Evolutionary conservation across 1,140 invertebrate genomes (phyloP).

Genomic region (Triops cancriformis): DNA sequence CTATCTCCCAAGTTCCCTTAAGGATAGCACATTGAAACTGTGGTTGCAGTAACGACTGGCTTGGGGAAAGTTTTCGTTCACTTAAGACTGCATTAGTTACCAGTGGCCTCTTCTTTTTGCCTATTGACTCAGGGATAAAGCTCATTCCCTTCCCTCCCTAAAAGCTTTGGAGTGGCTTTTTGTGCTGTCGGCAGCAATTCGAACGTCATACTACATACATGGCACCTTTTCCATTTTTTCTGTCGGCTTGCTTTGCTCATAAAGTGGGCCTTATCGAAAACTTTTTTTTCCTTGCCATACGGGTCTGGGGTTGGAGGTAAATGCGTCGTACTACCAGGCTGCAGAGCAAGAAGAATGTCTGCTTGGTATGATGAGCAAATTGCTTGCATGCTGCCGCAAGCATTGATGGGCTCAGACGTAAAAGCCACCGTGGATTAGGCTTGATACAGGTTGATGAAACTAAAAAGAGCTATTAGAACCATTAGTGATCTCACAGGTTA

Average conservation of each 20-base stretch:
- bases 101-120: constrained; percentile 4
- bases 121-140: constrained; percentile 4
- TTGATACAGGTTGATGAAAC: neutral
- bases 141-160: neutral
- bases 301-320: neutral
- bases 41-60: neutral
- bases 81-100: constrained; percentile 10
- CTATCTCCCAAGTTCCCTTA: neutral
- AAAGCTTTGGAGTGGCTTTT: constrained; percentile 13
- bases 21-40: neutral
- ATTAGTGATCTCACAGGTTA: constrained; percentile 6
- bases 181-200: constrained; percentile 12
- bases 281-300: neutral
- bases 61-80: neutral
- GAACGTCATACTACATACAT: constrained; percentile 6
- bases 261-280: neutral
- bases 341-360: too few species aligned
- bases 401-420: neutral
- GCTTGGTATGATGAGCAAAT: neutral
- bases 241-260: neutral
- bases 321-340: neutral
- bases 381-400: neutral
- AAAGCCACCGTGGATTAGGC: neutral
- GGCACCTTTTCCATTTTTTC: constrained; percentile 8
- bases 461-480: neutral